Percentiles rank a stretch among this genome's conserved stretches.
These are phyloP conservation scores for Drosophila subpulchrella DNA, from an alignment of 1,140 invertebrate genomes.

Conservation along the genomic window DNA sequence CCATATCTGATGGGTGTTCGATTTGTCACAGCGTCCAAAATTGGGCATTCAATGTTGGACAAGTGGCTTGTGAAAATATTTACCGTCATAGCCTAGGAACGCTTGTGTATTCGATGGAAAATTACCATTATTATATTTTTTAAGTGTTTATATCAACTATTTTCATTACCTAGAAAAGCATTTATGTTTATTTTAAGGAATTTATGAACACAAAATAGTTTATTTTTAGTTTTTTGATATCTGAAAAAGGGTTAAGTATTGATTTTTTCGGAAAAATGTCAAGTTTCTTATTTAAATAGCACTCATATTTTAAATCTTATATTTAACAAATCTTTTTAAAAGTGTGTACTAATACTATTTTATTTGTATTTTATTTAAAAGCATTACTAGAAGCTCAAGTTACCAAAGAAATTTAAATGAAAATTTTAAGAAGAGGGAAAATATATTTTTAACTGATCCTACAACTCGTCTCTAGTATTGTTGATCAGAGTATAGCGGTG, in stretches of 20 bases:
- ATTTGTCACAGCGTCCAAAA: slow-evolving; percentile 66
- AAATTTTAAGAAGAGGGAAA: neutral
- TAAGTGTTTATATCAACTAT: neutral
- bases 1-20: slow-evolving; percentile 68
- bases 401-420: neutral
- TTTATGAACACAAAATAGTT: too few relatives aligned
- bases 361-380: neutral
- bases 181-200: neutral
- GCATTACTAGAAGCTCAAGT: neutral
- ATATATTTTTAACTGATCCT: neutral
- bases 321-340: neutral
- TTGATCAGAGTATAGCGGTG: slow-evolving; percentile 48
- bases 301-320: too few relatives aligned
- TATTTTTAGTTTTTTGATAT: too few relatives aligned
- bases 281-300: too few relatives aligned
- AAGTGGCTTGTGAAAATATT: slow-evolving; percentile 32
- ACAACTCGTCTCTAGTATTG: slow-evolving; percentile 47
- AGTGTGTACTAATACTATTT: too few relatives aligned
- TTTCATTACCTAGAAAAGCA: neutral
- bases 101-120: neutral
- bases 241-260: too few relatives aligned
- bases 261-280: too few relatives aligned
- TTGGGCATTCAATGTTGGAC: slow-evolving; percentile 43
- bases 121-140: neutral
- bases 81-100: neutral